Conservation (phyloP, 1,140 invertebrate genomes). For the Brachionus rotundiformis region DNA sequence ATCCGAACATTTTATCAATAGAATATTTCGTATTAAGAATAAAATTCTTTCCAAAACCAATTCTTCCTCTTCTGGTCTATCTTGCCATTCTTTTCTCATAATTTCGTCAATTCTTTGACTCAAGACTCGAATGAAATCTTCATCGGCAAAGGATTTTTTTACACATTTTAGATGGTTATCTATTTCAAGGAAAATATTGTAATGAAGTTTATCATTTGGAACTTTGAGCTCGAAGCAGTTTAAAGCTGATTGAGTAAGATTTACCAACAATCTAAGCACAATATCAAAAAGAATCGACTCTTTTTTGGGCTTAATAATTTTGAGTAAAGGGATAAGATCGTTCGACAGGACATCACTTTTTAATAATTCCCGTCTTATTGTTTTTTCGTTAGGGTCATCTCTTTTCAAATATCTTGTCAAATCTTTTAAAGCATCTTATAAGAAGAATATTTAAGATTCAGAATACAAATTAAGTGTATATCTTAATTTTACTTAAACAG, state of each 20-base stretch:
- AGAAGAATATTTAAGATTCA: not conserved
- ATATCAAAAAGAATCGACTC: constrained; percentile 29
- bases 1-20: constrained; percentile 32
- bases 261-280: constrained; percentile 26
- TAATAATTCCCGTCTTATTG: constrained; percentile 26
- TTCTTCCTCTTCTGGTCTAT: constrained; percentile 51
- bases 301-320: constrained; percentile 20
- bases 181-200: constrained; percentile 39
- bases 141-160: constrained; percentile 39
- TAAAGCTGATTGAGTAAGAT: constrained; percentile 36
- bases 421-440: constrained; percentile 43
- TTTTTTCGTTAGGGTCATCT: constrained; percentile 47
- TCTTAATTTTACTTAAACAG: constrained; percentile 30
- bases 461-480: not conserved
- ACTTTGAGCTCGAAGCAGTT: constrained; percentile 46
- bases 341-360: constrained; percentile 42
- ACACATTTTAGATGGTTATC: constrained; percentile 29
- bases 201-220: constrained; percentile 50
- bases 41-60: constrained; percentile 48
- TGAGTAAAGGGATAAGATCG: constrained; percentile 33
- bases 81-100: constrained; percentile 49
- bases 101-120: not conserved
- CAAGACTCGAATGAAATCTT: constrained; percentile 30
- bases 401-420: constrained; percentile 17
- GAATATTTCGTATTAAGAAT: constrained; percentile 39